Evolutionary conservation across 2,113 vertebrate genomes (phyloP).

Genomic region (Leucopternis melanops): DNA sequence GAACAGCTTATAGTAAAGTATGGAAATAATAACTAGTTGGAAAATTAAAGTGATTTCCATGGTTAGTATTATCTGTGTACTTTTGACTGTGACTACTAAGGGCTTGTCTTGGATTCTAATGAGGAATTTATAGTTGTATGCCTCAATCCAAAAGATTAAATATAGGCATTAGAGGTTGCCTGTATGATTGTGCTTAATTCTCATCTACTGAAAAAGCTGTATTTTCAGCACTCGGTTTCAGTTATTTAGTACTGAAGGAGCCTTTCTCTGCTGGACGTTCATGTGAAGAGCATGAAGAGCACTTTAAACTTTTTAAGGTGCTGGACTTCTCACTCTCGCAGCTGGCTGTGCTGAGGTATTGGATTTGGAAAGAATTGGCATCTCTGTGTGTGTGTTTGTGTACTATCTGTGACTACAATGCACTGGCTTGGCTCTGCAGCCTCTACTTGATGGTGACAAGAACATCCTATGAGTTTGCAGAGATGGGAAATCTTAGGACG

Average conservation of each 20-base stretch:
- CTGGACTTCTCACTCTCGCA: background rate
- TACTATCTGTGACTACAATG: accelerated
- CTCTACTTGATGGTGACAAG: too few relatives aligned
- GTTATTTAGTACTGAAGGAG: background rate
- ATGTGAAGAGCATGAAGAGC: background rate
- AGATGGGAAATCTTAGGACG: background rate
- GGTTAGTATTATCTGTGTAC: background rate
- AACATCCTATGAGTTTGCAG: background rate
- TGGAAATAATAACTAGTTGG: background rate
- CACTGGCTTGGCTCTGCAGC: background rate
- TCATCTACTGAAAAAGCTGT: background rate
- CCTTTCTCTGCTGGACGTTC: background rate
- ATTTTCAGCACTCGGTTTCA: background rate
- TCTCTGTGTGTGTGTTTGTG: background rate
- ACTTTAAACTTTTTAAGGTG: background rate
- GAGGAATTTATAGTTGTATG: background rate
- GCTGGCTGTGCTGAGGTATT: background rate
- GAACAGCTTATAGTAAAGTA: background rate
- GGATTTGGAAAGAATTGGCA: background rate
- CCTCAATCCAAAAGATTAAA: background rate
- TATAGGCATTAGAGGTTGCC: background rate
- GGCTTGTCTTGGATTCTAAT: background rate
- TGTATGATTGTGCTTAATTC: background rate
- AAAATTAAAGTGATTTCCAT: background rate
- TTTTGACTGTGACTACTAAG: background rate